These are phyloP conservation scores for Macaca mulatta DNA, from an alignment of 2,113 vertebrate species.

Conservation along the genomic window DNA sequence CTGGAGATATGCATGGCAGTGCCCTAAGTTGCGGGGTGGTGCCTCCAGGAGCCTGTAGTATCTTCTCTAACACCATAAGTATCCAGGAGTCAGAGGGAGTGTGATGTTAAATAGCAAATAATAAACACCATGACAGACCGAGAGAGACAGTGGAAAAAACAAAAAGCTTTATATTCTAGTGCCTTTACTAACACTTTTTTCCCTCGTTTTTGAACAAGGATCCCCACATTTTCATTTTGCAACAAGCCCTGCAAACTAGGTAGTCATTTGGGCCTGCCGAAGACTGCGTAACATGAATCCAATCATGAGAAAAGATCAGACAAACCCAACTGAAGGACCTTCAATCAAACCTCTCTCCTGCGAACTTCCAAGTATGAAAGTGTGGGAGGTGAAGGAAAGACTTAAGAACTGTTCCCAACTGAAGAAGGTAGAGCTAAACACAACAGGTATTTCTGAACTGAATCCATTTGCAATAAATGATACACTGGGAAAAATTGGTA, in stretches of 20 bases:
- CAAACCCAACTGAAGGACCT: not conserved
- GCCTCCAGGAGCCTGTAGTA: not conserved
- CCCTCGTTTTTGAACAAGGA: not conserved
- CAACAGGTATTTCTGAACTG: not conserved
- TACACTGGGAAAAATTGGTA: not conserved
- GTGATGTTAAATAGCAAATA: not conserved
- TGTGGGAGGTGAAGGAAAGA: not conserved
- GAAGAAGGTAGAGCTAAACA: not conserved
- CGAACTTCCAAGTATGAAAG: not conserved
- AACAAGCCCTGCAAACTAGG: not conserved
- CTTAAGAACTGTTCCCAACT: not conserved
- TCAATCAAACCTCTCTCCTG: not conserved
- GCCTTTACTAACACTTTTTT: not conserved
- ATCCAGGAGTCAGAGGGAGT: not conserved
- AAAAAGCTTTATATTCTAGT: not conserved
- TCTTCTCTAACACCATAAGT: too few relatives aligned
- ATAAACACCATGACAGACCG: not conserved
- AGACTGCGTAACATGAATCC: not conserved
- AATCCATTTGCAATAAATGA: not conserved
- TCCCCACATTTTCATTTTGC: not conserved
- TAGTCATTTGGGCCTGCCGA: not conserved
- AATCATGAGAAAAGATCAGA: not conserved
- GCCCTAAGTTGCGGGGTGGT: not conserved
- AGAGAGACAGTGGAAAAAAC: not conserved
- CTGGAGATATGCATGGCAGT: not conserved